Evolutionary conservation across 2,113 vertebrate species (phyloP).

Genomic region (Sander vitreus): DNA sequence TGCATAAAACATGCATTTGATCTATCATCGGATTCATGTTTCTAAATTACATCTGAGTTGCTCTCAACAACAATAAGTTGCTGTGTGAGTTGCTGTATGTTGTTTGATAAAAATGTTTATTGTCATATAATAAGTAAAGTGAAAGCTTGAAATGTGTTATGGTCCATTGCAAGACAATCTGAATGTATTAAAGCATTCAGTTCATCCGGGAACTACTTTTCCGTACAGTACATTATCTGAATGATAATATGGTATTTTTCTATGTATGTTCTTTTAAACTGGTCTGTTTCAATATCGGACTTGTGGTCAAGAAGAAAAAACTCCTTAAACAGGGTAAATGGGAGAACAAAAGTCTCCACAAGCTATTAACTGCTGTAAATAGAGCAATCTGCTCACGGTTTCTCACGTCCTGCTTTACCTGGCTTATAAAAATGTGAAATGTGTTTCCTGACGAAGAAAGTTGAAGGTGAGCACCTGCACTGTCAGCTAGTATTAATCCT

Average conservation of each 20-base stretch:
- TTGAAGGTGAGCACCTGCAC: constrained; percentile 46
- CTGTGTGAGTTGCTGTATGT: not conserved
- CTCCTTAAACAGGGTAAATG: not conserved
- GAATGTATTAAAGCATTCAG: not conserved
- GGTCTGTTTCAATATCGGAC: not conserved
- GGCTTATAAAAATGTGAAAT: constrained; percentile 25
- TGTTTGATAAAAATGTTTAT: not conserved
- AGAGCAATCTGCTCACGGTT: constrained; percentile 29
- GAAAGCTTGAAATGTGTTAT: not conserved
- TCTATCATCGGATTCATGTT: constrained; percentile 5
- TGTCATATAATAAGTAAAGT: not conserved
- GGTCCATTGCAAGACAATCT: not conserved
- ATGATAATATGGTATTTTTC: constrained; percentile 2
- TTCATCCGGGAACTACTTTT: not conserved
- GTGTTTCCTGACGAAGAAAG: constrained; percentile 27
- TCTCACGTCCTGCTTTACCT: constrained; percentile 20
- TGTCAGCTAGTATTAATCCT: constrained; percentile 29
- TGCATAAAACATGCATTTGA: constrained; percentile 18
- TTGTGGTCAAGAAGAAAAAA: constrained; percentile 1
- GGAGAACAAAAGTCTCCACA: constrained; percentile 1
- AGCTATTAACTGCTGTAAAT: constrained; percentile 18
- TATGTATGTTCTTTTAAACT: not conserved
- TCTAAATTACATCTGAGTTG: constrained; percentile 17
- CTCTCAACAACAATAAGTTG: not conserved
- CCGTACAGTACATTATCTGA: not conserved